A percentile compares a stretch with the other conserved stretches of the same genome.
Conservation (phyloP, 2,113 vertebrate genomes). For the Corapipo altera region DNA sequence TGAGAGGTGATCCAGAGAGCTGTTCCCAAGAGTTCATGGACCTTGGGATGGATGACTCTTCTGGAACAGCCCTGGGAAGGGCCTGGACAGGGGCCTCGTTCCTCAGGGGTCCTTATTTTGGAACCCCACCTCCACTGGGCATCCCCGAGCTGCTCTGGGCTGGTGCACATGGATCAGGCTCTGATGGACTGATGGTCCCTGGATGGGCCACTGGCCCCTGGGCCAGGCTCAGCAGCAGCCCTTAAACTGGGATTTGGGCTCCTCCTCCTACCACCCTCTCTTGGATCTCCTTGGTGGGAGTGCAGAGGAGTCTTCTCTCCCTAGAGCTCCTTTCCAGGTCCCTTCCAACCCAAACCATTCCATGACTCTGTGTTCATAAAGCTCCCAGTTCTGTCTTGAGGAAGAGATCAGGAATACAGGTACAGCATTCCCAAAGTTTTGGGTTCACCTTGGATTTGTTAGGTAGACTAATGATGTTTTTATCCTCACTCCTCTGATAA, state of each 20-base stretch:
- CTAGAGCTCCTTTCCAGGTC: background rate
- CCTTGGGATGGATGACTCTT: fast-evolving
- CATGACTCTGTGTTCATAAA: background rate
- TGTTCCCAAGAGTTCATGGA: background rate
- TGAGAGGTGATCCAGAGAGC: too few species aligned
- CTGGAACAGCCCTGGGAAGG: background rate
- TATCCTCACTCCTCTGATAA: background rate
- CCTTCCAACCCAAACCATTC: background rate
- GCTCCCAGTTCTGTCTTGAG: background rate
- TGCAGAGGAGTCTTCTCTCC: background rate
- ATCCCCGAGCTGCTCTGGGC: background rate
- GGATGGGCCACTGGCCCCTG: background rate
- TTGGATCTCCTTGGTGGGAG: background rate
- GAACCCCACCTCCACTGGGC: background rate
- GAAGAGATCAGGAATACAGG: background rate
- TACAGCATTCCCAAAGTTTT: background rate
- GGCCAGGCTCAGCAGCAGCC: background rate
- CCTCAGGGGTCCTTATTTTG: background rate
- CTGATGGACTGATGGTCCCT: background rate
- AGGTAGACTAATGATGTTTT: background rate
- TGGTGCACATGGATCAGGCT: background rate
- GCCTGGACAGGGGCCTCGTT: background rate
- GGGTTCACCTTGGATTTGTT: background rate
- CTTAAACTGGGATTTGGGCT: background rate
- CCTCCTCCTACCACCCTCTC: background rate